Evolutionary conservation across 1,140 invertebrate genomes (phyloP).

Genomic region (Calliphora vicina): DNA sequence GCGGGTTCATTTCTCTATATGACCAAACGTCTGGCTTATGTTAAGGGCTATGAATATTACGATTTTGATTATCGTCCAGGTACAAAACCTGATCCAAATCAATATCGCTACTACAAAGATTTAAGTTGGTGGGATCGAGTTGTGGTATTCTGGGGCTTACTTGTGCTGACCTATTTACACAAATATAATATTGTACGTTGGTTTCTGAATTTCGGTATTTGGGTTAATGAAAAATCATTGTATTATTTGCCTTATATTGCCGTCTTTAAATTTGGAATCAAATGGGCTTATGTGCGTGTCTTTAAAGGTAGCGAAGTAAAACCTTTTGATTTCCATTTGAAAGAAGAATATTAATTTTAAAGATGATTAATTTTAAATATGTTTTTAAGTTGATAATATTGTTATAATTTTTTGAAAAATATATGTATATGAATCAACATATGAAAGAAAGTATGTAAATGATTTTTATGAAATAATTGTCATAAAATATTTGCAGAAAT

Average conservation of each 20-base stretch:
- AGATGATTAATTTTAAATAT: too few species aligned
- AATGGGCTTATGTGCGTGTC: conserved; percentile 56
- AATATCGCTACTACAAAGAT: conserved; percentile 51
- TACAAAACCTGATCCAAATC: conserved; percentile 43
- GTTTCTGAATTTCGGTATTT: conserved; percentile 57
- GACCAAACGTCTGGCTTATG: conserved; percentile 55
- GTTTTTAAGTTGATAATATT: too few species aligned
- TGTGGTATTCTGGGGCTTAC: conserved; percentile 51
- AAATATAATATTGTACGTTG: conserved; percentile 53
- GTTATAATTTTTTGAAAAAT: too few species aligned
- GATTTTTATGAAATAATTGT: too few species aligned
- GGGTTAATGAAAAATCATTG: conserved; percentile 48
- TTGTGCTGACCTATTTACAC: conserved; percentile 54
- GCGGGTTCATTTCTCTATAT: conserved; percentile 53
- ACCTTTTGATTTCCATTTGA: conserved; percentile 49
- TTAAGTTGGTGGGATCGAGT: conserved; percentile 55
- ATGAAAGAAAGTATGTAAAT: too few species aligned
- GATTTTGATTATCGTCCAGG: conserved; percentile 50
- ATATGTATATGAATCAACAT: too few species aligned
- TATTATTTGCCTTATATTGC: conserved; percentile 60
- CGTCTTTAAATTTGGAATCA: conserved; percentile 55
- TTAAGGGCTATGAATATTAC: conserved; percentile 57
- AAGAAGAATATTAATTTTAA: conserved; percentile 43
- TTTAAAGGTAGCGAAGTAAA: conserved; percentile 46
- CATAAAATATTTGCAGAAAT: too few species aligned